Evolutionary conservation across 2,888 invertebrate genomes (phyloP).

Genomic region (Embidobia sp.): DNA sequence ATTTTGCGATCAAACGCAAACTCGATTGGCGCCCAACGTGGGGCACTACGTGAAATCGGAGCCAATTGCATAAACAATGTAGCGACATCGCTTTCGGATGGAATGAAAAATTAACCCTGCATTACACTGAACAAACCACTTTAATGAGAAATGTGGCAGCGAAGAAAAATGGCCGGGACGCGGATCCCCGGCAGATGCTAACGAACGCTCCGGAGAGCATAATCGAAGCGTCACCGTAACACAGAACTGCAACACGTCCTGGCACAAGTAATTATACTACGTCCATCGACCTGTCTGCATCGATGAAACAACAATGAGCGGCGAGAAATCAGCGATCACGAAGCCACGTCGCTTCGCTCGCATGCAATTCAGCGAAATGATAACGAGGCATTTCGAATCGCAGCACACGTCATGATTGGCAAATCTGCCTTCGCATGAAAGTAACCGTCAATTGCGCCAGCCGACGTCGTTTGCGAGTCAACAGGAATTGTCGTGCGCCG

Average conservation of each 20-base stretch:
- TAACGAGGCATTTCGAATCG: constrained; percentile 75
- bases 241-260: constrained; percentile 71
- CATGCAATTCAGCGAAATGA: constrained; percentile 77
- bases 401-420: constrained; percentile 58
- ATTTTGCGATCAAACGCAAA: too few relatives aligned
- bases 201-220: constrained; percentile 78
- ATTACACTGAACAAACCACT: constrained; percentile 12
- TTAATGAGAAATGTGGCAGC: constrained; percentile 43
- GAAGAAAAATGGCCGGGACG: constrained; percentile 29
- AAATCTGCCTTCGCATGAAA: constrained; percentile 30
- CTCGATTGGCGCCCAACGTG: background rate
- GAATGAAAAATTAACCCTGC: background rate
- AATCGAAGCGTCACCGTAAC: constrained; percentile 78
- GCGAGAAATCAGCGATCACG: constrained; percentile 59
- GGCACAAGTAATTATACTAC: constrained; percentile 70
- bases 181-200: constrained; percentile 68
- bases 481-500: constrained; percentile 3
- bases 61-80: background rate
- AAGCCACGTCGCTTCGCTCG: constrained; percentile 61
- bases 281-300: constrained; percentile 63
- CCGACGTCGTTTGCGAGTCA: background rate
- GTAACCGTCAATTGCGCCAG: constrained; percentile 2
- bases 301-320: constrained; percentile 58
- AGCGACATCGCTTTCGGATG: background rate
- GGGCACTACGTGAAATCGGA: too few relatives aligned